Percentiles rank a stretch among this genome's conserved stretches.
Evolutionary conservation across 1,140 invertebrate genomes (phyloP).

Genomic region (Drosophila cardini): DNA sequence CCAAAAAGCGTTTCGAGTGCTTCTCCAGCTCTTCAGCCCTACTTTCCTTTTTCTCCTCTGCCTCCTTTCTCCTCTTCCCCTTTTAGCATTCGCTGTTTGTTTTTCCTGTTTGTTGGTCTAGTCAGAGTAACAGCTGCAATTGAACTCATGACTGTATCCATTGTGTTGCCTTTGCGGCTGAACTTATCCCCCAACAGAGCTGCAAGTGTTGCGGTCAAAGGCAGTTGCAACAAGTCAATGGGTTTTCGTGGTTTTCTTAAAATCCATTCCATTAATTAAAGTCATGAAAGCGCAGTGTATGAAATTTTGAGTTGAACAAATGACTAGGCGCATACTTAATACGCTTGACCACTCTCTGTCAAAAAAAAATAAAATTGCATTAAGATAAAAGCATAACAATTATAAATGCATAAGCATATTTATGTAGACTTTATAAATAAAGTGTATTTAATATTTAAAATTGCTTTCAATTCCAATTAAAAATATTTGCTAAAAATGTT

Average conservation of each 20-base stretch:
- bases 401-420: too few relatives aligned
- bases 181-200: slow-evolving; percentile 8
- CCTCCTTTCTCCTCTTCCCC: background rate
- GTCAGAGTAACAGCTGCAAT: slow-evolving; percentile 20
- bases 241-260: background rate
- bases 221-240: slow-evolving; percentile 13
- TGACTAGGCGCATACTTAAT: too few relatives aligned
- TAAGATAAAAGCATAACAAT: too few relatives aligned
- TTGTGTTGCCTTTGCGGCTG: background rate
- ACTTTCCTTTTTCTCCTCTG: background rate
- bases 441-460: too few relatives aligned
- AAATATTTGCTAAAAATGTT: too few relatives aligned
- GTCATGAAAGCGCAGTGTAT: too few relatives aligned
- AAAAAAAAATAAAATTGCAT: too few relatives aligned
- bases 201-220: background rate
- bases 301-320: background rate
- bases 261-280: background rate
- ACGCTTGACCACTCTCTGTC: too few relatives aligned
- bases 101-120: slow-evolving; percentile 26
- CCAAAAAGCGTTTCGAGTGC: slow-evolving; percentile 37
- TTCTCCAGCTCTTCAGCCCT: slow-evolving; percentile 9
- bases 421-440: too few relatives aligned
- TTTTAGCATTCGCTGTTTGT: background rate
- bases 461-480: too few relatives aligned
- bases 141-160: background rate